A percentile compares a stretch with the other conserved stretches of the same genome.
Evolutionary conservation across 2,113 vertebrate species (phyloP).

Genomic region (Tetraodon nigroviridis): DNA sequence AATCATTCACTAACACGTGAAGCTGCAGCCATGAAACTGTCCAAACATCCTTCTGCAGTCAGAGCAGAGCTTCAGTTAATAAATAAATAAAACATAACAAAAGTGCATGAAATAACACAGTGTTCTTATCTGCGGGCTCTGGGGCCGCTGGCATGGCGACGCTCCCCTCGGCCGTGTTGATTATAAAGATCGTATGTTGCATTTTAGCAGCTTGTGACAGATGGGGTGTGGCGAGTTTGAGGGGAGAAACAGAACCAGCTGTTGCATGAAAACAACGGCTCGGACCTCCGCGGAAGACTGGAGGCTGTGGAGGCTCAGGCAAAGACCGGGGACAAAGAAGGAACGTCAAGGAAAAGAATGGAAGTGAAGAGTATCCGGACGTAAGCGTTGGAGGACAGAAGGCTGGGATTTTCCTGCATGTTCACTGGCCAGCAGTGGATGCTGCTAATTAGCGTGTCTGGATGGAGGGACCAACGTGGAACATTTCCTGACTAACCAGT

Average conservation of each 20-base stretch:
- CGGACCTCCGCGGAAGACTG: constrained; percentile 46
- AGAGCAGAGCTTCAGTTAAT: constrained; percentile 3
- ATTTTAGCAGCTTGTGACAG: constrained; percentile 51
- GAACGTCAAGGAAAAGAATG: constrained; percentile 11
- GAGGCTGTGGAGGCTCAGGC: constrained; percentile 44
- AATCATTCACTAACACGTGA: constrained; percentile 13
- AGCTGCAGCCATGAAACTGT: not conserved
- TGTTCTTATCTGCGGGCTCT: constrained; percentile 29
- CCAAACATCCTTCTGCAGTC: not conserved
- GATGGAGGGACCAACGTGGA: too few relatives aligned
- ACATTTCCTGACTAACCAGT: too few relatives aligned
- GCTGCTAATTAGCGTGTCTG: too few relatives aligned
- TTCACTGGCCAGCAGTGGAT: too few relatives aligned
- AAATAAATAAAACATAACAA: constrained; percentile 7
- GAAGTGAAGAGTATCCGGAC: constrained; percentile 20
- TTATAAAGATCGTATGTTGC: constrained; percentile 57
- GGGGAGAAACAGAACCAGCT: constrained; percentile 67
- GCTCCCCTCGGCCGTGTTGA: constrained; percentile 39
- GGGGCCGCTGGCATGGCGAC: constrained; percentile 23
- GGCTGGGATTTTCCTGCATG: too few relatives aligned
- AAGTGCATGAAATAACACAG: constrained; percentile 13
- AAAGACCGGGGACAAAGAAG: too few relatives aligned
- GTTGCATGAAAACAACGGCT: constrained; percentile 52
- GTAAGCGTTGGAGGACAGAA: too few relatives aligned
- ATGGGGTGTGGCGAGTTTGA: constrained; percentile 9